phyloP scores from a whole-genome alignment of 2,113 vertebrate genomes.

The Carassius carassius region DNA sequence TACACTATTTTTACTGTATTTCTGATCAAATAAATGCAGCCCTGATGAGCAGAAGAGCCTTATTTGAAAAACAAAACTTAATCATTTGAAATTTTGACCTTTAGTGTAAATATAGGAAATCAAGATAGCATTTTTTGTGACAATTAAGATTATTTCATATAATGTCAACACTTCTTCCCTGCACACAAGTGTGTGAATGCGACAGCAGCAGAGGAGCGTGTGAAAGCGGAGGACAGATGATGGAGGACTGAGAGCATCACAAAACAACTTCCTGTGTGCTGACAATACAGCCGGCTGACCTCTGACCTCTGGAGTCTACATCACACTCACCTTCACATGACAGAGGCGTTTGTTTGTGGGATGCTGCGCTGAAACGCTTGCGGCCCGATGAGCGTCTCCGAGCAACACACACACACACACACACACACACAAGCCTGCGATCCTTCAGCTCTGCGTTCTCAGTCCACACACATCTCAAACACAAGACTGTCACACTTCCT shows the following conservation, averaged over 20 bases:
- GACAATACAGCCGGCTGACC: not conserved
- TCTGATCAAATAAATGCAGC: not conserved
- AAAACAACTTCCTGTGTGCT: no score
- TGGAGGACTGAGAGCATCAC: no score
- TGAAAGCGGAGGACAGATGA: no score
- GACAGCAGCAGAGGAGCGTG: not conserved
- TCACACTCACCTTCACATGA: not conserved
- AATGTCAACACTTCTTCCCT: no score
- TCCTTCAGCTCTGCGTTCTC: no score
- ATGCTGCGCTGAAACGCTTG: not conserved
- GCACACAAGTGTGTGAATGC: not conserved
- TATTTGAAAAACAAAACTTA: not conserved
- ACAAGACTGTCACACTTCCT: no score
- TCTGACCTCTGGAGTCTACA: slow-evolving; percentile 10
- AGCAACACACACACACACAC: not conserved
- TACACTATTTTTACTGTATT: not conserved
- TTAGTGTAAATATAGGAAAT: not conserved
- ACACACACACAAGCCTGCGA: no score
- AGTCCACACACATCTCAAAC: no score
- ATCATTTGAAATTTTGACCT: not conserved
- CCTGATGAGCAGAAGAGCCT: not conserved
- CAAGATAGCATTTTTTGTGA: not conserved
- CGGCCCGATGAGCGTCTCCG: not conserved
- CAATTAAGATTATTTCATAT: not conserved
- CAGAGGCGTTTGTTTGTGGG: not conserved